Base-by-base conservation (phyloP, 2,113 vertebrate genomes). In the Ia io region DNA sequence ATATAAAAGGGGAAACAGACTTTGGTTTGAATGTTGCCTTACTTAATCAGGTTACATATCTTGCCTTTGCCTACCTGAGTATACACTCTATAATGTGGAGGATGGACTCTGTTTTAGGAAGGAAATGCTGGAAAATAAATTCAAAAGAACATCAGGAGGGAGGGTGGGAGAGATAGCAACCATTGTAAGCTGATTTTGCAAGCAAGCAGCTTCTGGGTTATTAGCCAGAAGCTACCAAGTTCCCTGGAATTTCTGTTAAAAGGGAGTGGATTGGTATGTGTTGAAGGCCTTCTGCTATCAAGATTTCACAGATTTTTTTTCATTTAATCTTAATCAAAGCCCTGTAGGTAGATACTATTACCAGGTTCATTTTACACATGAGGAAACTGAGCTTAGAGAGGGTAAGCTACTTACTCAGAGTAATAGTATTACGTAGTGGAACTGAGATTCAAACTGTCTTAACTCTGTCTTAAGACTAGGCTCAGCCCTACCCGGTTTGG, bases 21-120 rank as follows among this genome's bases (percentile, higher is more conserved):
- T 13, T 97, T 67, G 83, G n/a, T 79, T 87, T 90, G 89, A 90
- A 53, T 76, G 35, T 79, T 92, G 47, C 53, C 42, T 94, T 63
- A 63, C 67, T 86, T 88, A 93, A 70, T 63, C 44, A 59, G 49
- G 65, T 88, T 74, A 42, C 32, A 51, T 77, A 32, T 40, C 20
- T 84, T 65, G 20, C 30, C 53, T 77, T 93, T 84, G 23, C 65
- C 70, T 47, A 69, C 25, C 25, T 90, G 10, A 74, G 82, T 63
- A 89, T 53, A 32, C 5, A 76, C 22, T 86, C 53, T 63, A 6
- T 69, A 63, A 74, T 85, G 7, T 47, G 82, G 37, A 65, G 59
- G 28, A 42, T 40, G 4, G 35, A 67, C 61, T 95, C 74, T 88
- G 44, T 89, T 91, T 96, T 86, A 83, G 69, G 20, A 40, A 95